Evolutionary conservation across 2,888 invertebrate genomes (phyloP).

Genomic region (Agrochola macilenta): DNA sequence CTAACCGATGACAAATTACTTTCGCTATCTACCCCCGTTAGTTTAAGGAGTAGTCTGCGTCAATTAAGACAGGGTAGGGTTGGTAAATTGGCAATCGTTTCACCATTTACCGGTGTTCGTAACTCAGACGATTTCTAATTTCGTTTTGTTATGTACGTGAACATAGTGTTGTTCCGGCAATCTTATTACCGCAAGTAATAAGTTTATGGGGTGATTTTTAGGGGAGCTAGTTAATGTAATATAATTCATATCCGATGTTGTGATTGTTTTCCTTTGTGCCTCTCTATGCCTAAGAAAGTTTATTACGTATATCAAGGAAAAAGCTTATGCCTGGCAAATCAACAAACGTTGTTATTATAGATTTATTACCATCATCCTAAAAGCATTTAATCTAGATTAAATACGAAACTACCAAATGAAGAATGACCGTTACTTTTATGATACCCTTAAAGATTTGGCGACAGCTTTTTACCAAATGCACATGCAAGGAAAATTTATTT

Average conservation of each 20-base stretch:
- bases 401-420: background rate
- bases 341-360: background rate
- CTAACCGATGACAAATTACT: slow-evolving; percentile 90
- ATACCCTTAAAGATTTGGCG: background rate
- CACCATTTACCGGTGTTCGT: slow-evolving; percentile 86
- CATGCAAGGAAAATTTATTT: background rate
- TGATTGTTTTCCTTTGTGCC: slow-evolving; percentile 69
- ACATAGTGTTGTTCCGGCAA: slow-evolving; percentile 66
- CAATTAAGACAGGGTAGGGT: slow-evolving; percentile 89
- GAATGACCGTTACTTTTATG: background rate
- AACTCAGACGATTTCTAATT: slow-evolving; percentile 84
- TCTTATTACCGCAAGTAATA: slow-evolving; percentile 71
- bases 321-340: background rate
- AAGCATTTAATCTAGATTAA: background rate
- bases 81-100: slow-evolving; percentile 90
- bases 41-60: slow-evolving; percentile 88
- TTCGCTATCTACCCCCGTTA: slow-evolving; percentile 84
- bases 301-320: slow-evolving; percentile 18
- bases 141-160: slow-evolving; percentile 72
- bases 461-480: background rate
- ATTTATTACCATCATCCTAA: background rate
- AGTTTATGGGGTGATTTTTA: slow-evolving; percentile 75
- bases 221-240: slow-evolving; percentile 74
- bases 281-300: slow-evolving; percentile 23
- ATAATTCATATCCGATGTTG: slow-evolving; percentile 71